phyloP scores from a whole-genome alignment of 2,797 vertebrate species.

The Gadopsis marmoratus region DNA sequence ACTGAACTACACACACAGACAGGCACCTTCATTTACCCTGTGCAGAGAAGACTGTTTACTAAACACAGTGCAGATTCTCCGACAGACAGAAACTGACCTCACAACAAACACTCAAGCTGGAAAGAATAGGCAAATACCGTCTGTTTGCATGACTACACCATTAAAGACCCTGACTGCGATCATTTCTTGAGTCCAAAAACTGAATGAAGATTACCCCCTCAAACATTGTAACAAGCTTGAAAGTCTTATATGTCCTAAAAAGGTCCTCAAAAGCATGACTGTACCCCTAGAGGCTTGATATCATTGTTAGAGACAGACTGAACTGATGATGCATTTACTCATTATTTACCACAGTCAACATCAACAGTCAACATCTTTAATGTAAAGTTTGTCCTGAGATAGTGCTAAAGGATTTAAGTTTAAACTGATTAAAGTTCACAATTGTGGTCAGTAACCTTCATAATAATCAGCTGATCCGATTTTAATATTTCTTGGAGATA shows the following conservation, averaged over 20 bases:
- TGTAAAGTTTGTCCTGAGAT: not conserved
- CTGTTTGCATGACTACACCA: conserved; percentile 7
- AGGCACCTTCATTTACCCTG: conserved; percentile 37
- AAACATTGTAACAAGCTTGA: not conserved
- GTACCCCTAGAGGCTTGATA: not conserved
- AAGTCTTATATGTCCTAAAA: not conserved
- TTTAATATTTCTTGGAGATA: not conserved
- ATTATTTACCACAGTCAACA: not conserved
- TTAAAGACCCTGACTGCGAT: not conserved
- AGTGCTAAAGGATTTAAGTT: not conserved
- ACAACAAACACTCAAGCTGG: conserved; percentile 8
- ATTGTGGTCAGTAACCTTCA: not conserved
- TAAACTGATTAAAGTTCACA: not conserved
- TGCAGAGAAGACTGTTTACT: conserved; percentile 49
- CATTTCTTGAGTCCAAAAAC: not conserved
- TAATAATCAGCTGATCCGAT: not conserved
- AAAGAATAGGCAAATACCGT: not conserved
- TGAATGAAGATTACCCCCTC: not conserved
- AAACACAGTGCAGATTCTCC: conserved; percentile 44
- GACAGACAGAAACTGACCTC: not conserved
- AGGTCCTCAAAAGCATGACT: not conserved
- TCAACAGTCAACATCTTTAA: not conserved
- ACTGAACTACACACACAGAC: conserved; percentile 10
- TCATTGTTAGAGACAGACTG: not conserved
- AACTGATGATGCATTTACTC: not conserved